Conservation (phyloP, 2,113 vertebrate genomes). For the Dasyornis broadbenti region DNA sequence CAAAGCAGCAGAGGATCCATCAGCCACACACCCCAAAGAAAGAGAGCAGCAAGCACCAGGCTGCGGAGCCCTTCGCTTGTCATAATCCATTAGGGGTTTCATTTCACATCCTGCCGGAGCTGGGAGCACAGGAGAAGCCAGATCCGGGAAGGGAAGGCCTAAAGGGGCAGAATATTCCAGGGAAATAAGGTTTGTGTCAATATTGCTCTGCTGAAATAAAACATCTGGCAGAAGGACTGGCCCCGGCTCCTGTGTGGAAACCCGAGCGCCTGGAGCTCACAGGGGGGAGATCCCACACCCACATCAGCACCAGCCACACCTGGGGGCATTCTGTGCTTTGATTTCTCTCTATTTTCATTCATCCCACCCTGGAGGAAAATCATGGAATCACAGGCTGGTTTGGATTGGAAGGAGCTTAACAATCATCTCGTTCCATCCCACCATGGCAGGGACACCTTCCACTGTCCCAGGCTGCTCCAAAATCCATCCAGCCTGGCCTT, state of each 20-base stretch:
- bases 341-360: not conserved
- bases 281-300: not conserved
- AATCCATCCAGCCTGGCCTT: not conserved
- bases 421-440: not conserved
- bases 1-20: not conserved
- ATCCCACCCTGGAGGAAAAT: not conserved
- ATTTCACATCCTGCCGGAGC: not conserved
- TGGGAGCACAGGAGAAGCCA: not conserved
- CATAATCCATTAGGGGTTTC: not conserved
- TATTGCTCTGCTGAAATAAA: not conserved
- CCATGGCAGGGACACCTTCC: not conserved
- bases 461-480: fast-evolving
- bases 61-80: not conserved
- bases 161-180: not conserved
- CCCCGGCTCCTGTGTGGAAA: not conserved
- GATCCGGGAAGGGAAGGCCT: not conserved
- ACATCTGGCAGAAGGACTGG: not conserved
- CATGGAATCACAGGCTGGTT: not conserved
- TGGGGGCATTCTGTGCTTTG: fast-evolving
- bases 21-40: not conserved
- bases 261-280: no score
- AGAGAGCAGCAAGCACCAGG: not conserved
- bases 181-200: not conserved
- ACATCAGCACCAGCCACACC: not conserved
- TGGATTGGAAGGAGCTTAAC: not conserved